Evolutionary conservation across 2,113 vertebrate species (phyloP), one percentile per base, ranked within the genome.

Genomic region (Tenebrosternarchus preto): DNA sequence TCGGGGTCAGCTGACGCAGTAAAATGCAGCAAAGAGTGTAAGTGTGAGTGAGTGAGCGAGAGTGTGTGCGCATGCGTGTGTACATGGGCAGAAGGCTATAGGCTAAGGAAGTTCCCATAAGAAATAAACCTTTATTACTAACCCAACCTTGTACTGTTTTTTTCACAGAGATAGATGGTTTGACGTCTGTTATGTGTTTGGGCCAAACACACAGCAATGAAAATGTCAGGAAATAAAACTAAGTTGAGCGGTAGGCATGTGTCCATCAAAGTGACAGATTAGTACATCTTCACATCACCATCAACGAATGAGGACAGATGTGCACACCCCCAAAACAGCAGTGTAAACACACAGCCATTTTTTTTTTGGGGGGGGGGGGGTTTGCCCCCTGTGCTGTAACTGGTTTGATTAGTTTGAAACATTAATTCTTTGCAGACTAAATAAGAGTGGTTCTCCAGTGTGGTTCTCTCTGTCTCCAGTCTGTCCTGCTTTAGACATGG

Each of bases 281-380:
- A 85, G 85, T 87, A 88, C 15, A 50, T 50, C 1, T 50, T 50
- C 43, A 50, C 12, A 87, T 91, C 88, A 71, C 53, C 83, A 83
- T 82, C 25, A 86, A 88, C 85, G 88, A 92, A 90, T 20, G 67
- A 79, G 71, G 82, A 72, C 88, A 89, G 88, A 91, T 91, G 90
- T 91, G 86, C 88, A 91, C 91, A 83, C 89, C 60, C 81, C 76
- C 7, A 50, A 50, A 15, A 50, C 43, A 15, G 43, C 43, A 50
- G 11, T 12, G 68, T 67, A n/a, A n/a, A n/a, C n/a, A n/a, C n/a
- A n/a, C n/a, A n/a, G n/a, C n/a, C n/a, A 29, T 86, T 81, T 83
- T 84, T 50, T 50, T 12, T 50, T 50, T 50, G 8, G 8, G 39
- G 39, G 11, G n/a, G n/a, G n/a, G n/a, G 43, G 11, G 8, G 12